Evolutionary conservation across 2,113 vertebrate species (phyloP).

Genomic region (Accipiter virgatus): DNA sequence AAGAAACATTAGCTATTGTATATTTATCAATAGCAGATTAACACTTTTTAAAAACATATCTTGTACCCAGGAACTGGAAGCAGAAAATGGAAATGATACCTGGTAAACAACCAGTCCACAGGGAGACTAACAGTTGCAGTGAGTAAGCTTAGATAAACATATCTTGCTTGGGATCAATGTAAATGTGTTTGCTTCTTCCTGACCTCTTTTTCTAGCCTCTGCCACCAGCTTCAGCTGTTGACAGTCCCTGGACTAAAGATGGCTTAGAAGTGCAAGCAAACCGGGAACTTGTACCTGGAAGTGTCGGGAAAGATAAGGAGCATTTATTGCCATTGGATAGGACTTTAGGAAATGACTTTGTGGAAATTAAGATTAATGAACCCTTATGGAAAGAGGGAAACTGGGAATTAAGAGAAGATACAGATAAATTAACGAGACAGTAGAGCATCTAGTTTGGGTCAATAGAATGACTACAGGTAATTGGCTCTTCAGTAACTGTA

Average conservation of each 20-base stretch:
- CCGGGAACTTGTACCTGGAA: background rate
- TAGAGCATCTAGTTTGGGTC: background rate
- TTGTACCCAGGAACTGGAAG: background rate
- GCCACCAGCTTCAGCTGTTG: background rate
- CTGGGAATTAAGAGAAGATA: background rate
- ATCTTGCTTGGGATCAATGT: background rate
- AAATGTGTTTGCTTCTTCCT: background rate
- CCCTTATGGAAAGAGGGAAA: background rate
- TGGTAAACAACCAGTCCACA: background rate
- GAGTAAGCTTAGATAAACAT: background rate
- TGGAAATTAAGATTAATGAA: background rate
- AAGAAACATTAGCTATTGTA: background rate
- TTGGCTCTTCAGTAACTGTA: background rate
- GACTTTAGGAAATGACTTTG: background rate
- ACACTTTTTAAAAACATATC: background rate
- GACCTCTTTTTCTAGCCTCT: background rate
- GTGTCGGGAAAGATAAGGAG: background rate
- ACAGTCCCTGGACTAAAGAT: background rate
- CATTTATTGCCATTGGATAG: too few relatives aligned
- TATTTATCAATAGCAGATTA: background rate
- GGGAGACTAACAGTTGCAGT: background rate
- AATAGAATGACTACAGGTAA: background rate
- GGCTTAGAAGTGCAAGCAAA: background rate
- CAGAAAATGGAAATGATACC: background rate
- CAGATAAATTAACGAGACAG: background rate